phyloP scores from a whole-genome alignment of 2,113 vertebrate species.

The Triplophysa tibetana region DNA sequence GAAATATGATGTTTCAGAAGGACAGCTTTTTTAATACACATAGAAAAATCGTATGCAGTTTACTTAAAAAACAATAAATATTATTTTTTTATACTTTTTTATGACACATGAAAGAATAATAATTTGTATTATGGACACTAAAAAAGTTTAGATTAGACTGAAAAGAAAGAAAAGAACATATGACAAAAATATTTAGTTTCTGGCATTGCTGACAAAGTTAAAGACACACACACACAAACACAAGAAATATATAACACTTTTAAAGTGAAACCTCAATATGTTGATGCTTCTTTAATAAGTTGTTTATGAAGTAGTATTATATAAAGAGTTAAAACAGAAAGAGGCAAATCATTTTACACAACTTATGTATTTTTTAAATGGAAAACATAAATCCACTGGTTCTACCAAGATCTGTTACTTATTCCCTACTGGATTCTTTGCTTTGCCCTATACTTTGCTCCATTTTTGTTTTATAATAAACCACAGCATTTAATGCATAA shows the following conservation, averaged over 20 bases:
- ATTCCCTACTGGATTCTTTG: too few relatives aligned
- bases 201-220: too few relatives aligned
- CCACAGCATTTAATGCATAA: neutral
- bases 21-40: too few relatives aligned
- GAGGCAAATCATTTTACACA: neutral
- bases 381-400: neutral
- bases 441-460: too few relatives aligned
- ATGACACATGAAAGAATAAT: neutral
- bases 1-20: too few relatives aligned
- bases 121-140: constrained; percentile 4
- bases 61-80: neutral
- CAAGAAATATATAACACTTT: too few relatives aligned
- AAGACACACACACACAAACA: too few relatives aligned
- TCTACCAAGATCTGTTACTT: too few relatives aligned
- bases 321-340: neutral
- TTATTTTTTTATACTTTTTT: neutral
- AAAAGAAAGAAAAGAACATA: constrained; percentile 1
- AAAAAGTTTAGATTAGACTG: constrained; percentile 43
- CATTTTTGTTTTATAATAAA: neutral
- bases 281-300: neutral
- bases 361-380: too few relatives aligned
- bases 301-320: neutral
- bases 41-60: neutral
- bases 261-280: neutral
- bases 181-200: too few relatives aligned